Percentiles rank a stretch among this genome's conserved stretches.
Evolutionary conservation across 1,140 invertebrate species (phyloP).

Genomic region (Magallana gigas): DNA sequence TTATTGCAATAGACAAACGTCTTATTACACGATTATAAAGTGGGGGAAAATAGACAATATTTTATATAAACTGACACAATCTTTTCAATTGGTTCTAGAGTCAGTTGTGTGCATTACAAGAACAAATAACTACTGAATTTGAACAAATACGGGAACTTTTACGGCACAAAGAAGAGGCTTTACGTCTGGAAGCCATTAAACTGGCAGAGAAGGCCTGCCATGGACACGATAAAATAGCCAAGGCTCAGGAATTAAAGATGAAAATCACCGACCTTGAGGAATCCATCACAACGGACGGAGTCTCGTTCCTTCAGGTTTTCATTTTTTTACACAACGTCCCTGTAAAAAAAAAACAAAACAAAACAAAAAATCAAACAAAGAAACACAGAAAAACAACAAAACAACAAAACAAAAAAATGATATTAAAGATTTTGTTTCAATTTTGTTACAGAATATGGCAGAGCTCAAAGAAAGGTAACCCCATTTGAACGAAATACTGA

Average conservation of each 20-base stretch:
- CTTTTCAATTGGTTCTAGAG: not conserved
- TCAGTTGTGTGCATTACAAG: not conserved
- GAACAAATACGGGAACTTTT: slow-evolving; percentile 36
- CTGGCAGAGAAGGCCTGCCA: slow-evolving; percentile 17
- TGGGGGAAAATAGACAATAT: too few species aligned
- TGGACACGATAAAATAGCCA: slow-evolving; percentile 27
- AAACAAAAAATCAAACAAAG: too few species aligned
- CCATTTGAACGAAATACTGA: too few species aligned
- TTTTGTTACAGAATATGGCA: not conserved
- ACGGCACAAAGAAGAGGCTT: not conserved
- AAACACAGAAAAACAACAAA: too few species aligned
- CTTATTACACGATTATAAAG: too few species aligned
- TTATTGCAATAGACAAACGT: too few species aligned
- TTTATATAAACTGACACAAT: too few species aligned
- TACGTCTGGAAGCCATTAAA: slow-evolving; percentile 16
- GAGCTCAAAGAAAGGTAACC: slow-evolving; percentile 24
- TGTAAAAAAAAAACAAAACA: too few species aligned
- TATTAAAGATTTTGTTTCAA: too few species aligned
- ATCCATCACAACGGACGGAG: not conserved
- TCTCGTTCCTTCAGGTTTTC: not conserved
- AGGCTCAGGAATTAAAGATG: slow-evolving; percentile 1
- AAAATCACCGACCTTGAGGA: not conserved
- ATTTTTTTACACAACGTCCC: too few species aligned
- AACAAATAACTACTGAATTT: slow-evolving; percentile 15
- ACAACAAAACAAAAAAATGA: too few species aligned